Conservation (phyloP, 1,140 invertebrate genomes). For the Drosophila micromelanica region DNA sequence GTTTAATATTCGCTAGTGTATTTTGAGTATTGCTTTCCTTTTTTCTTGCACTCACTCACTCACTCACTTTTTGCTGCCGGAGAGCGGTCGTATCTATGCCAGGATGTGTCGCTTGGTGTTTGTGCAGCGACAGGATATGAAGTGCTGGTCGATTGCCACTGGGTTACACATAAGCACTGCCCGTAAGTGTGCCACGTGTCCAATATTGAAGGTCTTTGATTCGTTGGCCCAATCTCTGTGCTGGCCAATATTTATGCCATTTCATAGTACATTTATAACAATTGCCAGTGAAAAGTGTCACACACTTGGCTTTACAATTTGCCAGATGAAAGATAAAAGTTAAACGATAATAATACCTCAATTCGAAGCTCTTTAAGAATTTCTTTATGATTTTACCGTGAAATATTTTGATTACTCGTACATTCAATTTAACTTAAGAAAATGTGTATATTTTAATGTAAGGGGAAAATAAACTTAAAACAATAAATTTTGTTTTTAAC, state of each 20-base stretch:
- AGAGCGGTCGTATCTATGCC: slow-evolving; percentile 41
- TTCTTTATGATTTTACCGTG: no score
- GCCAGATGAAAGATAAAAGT: slow-evolving; percentile 1
- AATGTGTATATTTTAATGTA: no score
- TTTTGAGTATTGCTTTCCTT: slow-evolving; percentile 30
- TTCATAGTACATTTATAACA: slow-evolving; percentile 29
- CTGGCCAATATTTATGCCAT: slow-evolving; percentile 32
- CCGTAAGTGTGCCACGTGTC: slow-evolving; percentile 56
- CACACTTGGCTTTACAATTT: slow-evolving; percentile 22
- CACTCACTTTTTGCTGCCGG: slow-evolving; percentile 34
- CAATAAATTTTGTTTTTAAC: no score
- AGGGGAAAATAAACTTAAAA: no score
- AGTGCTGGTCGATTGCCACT: slow-evolving; percentile 65
- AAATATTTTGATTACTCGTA: no score
- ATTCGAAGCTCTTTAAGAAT: no score
- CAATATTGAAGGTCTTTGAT: slow-evolving; percentile 3
- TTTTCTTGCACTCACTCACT: neutral
- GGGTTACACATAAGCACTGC: slow-evolving; percentile 42
- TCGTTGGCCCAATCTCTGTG: neutral
- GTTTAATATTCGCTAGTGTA: slow-evolving; percentile 72
- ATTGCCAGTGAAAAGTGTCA: slow-evolving; percentile 21
- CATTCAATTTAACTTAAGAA: no score
- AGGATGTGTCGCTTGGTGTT: slow-evolving; percentile 61
- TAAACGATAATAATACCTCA: no score
- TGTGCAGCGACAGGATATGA: slow-evolving; percentile 72